Percentiles rank a stretch among this genome's conserved stretches.
phyloP scores from a whole-genome alignment of 2,113 vertebrate species.

The Heterochromis multidens region DNA sequence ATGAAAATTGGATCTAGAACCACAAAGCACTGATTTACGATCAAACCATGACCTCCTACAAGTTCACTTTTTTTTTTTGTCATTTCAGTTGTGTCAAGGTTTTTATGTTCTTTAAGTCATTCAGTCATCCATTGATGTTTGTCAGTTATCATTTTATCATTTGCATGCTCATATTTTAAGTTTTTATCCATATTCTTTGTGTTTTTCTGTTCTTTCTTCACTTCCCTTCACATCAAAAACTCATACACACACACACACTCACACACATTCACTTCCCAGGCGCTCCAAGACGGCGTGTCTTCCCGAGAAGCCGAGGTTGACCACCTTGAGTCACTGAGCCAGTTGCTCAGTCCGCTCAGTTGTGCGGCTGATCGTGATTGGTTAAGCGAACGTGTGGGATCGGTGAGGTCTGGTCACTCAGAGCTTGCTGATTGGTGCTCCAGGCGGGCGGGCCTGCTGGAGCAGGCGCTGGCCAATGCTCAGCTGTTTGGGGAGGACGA shows the following conservation, averaged over 20 bases:
- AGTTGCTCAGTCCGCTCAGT: slow-evolving; percentile 85
- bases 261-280: slow-evolving; percentile 75
- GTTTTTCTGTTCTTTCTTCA: slow-evolving; percentile 55
- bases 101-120: background rate
- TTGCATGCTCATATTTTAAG: slow-evolving; percentile 67
- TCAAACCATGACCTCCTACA: background rate
- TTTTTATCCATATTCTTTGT: slow-evolving; percentile 68
- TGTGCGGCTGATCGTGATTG: slow-evolving; percentile 79
- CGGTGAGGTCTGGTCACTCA: slow-evolving; percentile 79
- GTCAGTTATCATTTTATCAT: slow-evolving; percentile 71
- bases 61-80: background rate
- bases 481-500: slow-evolving; percentile 98
- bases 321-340: slow-evolving; percentile 81
- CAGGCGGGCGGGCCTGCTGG: slow-evolving; percentile 86
- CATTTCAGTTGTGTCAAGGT: background rate
- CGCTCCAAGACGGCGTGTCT: slow-evolving; percentile 87
- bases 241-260: background rate
- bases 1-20: background rate
- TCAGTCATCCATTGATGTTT: slow-evolving; percentile 17
- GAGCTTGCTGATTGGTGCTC: slow-evolving; percentile 83
- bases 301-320: slow-evolving; percentile 79
- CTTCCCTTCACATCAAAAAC: slow-evolving; percentile 2
- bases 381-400: slow-evolving; percentile 84
- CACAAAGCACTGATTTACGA: background rate
- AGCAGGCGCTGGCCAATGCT: slow-evolving; percentile 92